Percentiles rank a stretch among this genome's conserved stretches.
These are phyloP conservation scores for Eurytoma adleriae DNA, from an alignment of 2,888 invertebrate genomes.

Conservation along the genomic window DNA sequence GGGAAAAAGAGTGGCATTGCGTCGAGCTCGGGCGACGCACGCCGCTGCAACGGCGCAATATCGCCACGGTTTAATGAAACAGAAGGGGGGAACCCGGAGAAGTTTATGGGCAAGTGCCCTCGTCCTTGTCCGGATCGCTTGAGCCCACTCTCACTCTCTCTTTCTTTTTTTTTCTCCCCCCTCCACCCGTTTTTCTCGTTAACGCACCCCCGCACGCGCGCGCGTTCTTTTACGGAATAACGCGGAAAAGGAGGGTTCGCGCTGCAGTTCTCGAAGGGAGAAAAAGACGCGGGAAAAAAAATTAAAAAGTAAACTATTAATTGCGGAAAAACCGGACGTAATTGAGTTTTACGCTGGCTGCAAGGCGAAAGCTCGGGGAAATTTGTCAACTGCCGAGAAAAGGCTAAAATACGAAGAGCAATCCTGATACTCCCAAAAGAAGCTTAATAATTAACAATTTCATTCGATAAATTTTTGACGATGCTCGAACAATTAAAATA, in stretches of 20 bases:
- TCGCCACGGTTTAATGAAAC: slow-evolving; percentile 49
- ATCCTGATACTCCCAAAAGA: too few species aligned
- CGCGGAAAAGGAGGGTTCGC: not conserved
- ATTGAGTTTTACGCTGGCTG: not conserved
- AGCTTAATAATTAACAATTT: too few species aligned
- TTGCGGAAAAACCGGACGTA: not conserved
- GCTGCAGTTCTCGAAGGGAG: not conserved
- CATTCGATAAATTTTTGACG: too few species aligned
- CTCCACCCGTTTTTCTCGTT: slow-evolving; percentile 45
- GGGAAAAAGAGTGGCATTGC: not conserved
- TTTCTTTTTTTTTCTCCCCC: not conserved
- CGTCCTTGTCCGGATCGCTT: slow-evolving; percentile 18
- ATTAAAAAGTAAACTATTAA: slow-evolving; percentile 44
- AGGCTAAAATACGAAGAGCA: too few species aligned
- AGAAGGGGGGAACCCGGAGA: slow-evolving; percentile 22
- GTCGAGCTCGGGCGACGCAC: not conserved
- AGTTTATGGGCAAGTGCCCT: slow-evolving; percentile 1
- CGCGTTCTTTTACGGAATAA: not conserved
- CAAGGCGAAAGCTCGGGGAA: not conserved
- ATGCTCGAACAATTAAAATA: too few species aligned
- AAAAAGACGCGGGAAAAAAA: not conserved
- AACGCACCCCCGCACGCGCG: slow-evolving; percentile 40
- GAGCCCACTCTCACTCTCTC: slow-evolving; percentile 25
- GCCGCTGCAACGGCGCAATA: slow-evolving; percentile 13
- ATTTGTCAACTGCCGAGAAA: too few species aligned